Conservation (phyloP, 2,113 vertebrate species). For the Butastur rufipennis region DNA sequence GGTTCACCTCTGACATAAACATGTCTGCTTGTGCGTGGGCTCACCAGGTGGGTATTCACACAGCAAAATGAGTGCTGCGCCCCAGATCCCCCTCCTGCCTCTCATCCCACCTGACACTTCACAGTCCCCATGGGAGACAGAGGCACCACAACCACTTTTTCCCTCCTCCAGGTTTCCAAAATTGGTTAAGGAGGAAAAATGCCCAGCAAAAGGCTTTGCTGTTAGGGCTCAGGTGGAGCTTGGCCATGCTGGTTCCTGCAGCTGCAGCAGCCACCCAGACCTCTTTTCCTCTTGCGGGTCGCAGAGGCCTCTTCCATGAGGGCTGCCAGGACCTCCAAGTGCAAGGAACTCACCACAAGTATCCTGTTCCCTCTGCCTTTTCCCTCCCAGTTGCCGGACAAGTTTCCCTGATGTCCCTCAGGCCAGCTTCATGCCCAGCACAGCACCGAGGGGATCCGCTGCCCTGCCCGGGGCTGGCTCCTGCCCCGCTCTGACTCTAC, state of each 20-base stretch:
- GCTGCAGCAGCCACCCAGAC: fast-evolving
- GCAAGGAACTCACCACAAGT: background rate
- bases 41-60: background rate
- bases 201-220: background rate
- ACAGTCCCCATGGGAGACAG: background rate
- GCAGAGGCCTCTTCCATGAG: background rate
- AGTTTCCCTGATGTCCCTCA: too few species aligned
- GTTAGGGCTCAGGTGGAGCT: background rate
- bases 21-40: background rate
- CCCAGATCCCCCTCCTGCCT: background rate
- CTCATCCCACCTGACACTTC: background rate
- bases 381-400: background rate
- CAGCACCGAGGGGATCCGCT: background rate
- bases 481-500: background rate
- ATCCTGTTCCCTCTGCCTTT: background rate
- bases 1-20: background rate
- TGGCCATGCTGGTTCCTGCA: background rate
- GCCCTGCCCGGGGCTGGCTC: background rate
- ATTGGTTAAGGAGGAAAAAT: background rate
- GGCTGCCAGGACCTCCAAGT: background rate
- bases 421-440: background rate
- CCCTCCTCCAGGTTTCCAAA: background rate
- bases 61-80: background rate
- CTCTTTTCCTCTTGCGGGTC: background rate
- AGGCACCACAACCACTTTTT: background rate